Conservation (phyloP, 2,113 vertebrate species). For the Podarcis cretensis region DNA sequence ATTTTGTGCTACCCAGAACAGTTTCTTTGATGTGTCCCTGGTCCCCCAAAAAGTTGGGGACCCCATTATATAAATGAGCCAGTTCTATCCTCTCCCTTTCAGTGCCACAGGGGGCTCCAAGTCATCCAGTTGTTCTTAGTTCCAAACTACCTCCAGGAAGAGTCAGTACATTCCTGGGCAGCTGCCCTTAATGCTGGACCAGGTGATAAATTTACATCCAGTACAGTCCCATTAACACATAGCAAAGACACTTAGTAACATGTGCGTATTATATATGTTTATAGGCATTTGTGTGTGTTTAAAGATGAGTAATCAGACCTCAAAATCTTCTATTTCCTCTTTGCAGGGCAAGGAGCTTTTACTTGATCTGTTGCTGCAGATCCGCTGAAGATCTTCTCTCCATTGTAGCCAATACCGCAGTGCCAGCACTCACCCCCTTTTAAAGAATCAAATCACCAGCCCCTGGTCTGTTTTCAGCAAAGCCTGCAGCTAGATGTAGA, state of each 20-base stretch:
- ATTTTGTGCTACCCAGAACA: too few species aligned
- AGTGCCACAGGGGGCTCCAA: background rate
- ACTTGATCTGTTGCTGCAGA: background rate
- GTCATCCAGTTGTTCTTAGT: background rate
- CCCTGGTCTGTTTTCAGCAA: too few species aligned
- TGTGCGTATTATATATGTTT: background rate
- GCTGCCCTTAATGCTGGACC: background rate
- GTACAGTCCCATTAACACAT: background rate
- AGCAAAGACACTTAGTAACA: background rate
- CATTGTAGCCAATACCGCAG: background rate
- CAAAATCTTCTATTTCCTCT: background rate
- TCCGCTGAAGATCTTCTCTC: background rate
- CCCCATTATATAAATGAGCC: background rate
- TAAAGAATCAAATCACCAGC: background rate
- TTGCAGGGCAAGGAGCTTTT: background rate
- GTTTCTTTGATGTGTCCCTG: too few species aligned
- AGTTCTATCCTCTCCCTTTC: background rate
- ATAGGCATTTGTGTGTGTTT: too few species aligned
- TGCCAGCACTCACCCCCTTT: background rate
- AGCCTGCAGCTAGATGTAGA: too few species aligned
- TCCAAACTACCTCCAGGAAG: background rate
- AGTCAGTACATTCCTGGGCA: conserved; percentile 2
- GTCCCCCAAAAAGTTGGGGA: too few species aligned
- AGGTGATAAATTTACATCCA: background rate
- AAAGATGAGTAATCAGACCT: background rate